Conservation (phyloP, 2,888 invertebrate genomes). For the Archips crataeganus region DNA sequence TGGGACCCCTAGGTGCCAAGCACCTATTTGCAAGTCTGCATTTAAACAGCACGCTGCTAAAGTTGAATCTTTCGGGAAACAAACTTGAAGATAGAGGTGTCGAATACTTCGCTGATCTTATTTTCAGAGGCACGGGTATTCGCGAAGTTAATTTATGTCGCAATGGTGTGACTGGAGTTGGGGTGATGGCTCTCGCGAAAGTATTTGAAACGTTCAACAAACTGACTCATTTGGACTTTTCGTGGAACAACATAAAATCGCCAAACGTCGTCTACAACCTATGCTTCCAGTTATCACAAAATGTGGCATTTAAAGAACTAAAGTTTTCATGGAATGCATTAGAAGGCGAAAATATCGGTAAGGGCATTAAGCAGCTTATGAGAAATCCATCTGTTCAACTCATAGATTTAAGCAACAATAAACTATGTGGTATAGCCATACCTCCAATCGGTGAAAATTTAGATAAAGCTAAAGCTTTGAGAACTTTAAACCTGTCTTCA, state of each 20-base stretch:
- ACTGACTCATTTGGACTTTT: slow-evolving; percentile 53
- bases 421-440: slow-evolving; percentile 46
- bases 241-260: slow-evolving; percentile 54
- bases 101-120: slow-evolving; percentile 54
- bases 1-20: slow-evolving; percentile 61
- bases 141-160: slow-evolving; percentile 61
- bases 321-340: slow-evolving; percentile 58
- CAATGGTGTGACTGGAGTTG: slow-evolving; percentile 62
- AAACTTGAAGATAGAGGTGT: slow-evolving; percentile 60
- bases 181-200: slow-evolving; percentile 50
- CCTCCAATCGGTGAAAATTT: slow-evolving; percentile 49
- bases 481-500: slow-evolving; percentile 58
- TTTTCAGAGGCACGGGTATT: slow-evolving; percentile 57
- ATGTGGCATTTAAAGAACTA: slow-evolving; percentile 48
- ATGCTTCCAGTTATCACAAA: slow-evolving; percentile 48
- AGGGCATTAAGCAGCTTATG: slow-evolving; percentile 39
- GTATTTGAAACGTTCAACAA: slow-evolving; percentile 55
- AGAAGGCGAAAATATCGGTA: slow-evolving; percentile 45
- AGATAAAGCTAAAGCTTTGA: slow-evolving; percentile 48
- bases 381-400: slow-evolving; percentile 45
- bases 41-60: slow-evolving; percentile 54
- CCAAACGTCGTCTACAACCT: slow-evolving; percentile 49
- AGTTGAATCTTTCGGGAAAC: slow-evolving; percentile 63
- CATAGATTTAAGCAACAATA: slow-evolving; percentile 55
- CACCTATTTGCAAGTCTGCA: slow-evolving; percentile 53